Evolutionary conservation across 2,888 invertebrate genomes (phyloP).

Genomic region (Lottia gigantea): DNA sequence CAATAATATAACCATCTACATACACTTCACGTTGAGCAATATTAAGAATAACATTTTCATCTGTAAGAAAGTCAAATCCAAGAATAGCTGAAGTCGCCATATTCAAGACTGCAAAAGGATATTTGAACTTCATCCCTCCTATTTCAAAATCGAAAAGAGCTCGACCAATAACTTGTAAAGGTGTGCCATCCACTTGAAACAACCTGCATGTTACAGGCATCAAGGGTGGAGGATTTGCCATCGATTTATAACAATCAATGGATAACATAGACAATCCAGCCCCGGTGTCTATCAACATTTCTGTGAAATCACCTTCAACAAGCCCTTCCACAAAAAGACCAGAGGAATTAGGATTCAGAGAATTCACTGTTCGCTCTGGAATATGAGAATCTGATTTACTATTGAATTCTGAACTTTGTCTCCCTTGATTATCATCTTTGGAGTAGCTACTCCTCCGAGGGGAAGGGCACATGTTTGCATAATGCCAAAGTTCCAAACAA

Average conservation of each 20-base stretch:
- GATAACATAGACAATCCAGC: neutral
- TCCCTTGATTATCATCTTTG: no score
- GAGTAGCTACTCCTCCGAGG: neutral
- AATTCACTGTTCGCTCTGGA: neutral
- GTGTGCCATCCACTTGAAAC: neutral
- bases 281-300: neutral
- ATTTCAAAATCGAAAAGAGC: neutral
- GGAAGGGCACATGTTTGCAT: neutral
- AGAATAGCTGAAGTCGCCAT: no score
- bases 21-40: no score
- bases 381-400: no score
- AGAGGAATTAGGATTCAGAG: neutral
- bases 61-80: no score
- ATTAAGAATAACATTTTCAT: no score
- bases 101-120: neutral
- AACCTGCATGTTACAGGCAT: neutral
- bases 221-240: neutral
- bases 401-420: no score
- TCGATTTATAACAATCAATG: neutral
- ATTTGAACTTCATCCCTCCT: neutral
- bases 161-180: neutral
- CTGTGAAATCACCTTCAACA: neutral
- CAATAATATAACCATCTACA: no score
- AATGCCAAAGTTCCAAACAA: conserved; percentile 4
- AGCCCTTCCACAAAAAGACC: neutral